Base-by-base conservation (phyloP, 2,888 invertebrate species). In the Conchocele bisecta region DNA sequence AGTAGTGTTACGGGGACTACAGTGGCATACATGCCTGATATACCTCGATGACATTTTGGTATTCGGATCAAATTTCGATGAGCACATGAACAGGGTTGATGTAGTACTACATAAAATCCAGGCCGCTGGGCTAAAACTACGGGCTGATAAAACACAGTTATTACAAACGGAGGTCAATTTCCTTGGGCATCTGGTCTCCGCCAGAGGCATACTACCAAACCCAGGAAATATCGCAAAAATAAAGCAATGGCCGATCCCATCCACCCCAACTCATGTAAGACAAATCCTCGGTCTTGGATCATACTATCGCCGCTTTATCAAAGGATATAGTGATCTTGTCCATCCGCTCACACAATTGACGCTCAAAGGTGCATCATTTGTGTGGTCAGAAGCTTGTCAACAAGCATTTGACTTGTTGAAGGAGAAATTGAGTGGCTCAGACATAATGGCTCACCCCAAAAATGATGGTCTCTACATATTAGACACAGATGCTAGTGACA, bases 371-470 rank as follows among this genome's bases (percentile, higher is more conserved):
- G 39, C 22, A 20, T 1, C 5, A 13, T 69, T 69, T 20, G 17
- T n/a, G 15, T 61, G 56, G 66, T 41, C 26, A n/a, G 41, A 24
- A 4, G 24, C 13, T 13, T 65, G 66, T 37, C 29, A 57, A 35
- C 4, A 50, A 6, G 56, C 75, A n/a, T 81, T 81, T 48, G n/a
- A 58, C 13, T 44, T 22, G 3, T 33, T 75, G 1, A 75, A 71
- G 46, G 5, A 28, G 15, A 17, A 11, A 17, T 26, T 75, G 11
- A 54, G 41, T 1, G 41, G 58, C 6, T 37, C 74, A 11, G 41
- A 63, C 7, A 42, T 77, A n/a, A 54, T 76, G 67, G 76, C 65
- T 2, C 71, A 69, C 59, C 78, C 80, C 15, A n/a, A n/a, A 26
- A 35, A 67, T 20, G 39, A 56, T 42, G 48, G 58, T 22, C 74